Base-by-base conservation (phyloP, 2,797 vertebrate genomes). In the Danio albolineatus region DNA sequence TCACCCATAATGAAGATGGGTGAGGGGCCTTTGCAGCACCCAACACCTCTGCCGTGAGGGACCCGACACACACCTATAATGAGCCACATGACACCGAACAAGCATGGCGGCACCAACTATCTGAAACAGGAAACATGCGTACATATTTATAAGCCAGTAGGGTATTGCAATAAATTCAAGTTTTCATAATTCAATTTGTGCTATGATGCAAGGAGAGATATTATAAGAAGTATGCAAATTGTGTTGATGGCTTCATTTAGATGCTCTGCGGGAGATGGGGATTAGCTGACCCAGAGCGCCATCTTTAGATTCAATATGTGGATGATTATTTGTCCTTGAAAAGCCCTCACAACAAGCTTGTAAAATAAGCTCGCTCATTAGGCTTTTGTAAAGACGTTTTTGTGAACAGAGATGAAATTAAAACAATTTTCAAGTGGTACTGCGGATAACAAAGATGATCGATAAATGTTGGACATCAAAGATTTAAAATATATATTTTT, bases 241-340 rank as follows among this genome's bases (percentile, higher is more conserved):
- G 7, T 10, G 61, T 17, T 56, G 38, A 39, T 51, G 7, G 17
- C 64, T 70, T 59, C 46, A 57, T 62, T 41, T 46, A 81, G 61
- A 49, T 43, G 13, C 9, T 10, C 51, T 6, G 17, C 54, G 21
- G 53, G 6, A 67, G 36, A 76, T 61, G 76, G 10, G 16, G 10
- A 69, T 80, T 46, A 80, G 53, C 67, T 69, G 80, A 81, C 80
- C 41, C 10, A 81, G 51, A 76, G 71, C 56, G 62, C 73, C 85
- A 84, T 78, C 76, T 85, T 71, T 80, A 80, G 82, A 83, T 73
- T 59, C 67, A 76, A 73, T 19, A 21, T 51, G 13, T 14, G 4
- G 5, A 69, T 75, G 44, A 49, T 54, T 46, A 76, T 85, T 74
- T 83, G 82, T 54, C 85, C 80, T 87, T 86, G 79, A 73, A 81